Evolutionary conservation across 1,140 invertebrate species (phyloP), one percentile per base, ranked within the genome.

Genomic region (Rhyacophila brunnea): DNA sequence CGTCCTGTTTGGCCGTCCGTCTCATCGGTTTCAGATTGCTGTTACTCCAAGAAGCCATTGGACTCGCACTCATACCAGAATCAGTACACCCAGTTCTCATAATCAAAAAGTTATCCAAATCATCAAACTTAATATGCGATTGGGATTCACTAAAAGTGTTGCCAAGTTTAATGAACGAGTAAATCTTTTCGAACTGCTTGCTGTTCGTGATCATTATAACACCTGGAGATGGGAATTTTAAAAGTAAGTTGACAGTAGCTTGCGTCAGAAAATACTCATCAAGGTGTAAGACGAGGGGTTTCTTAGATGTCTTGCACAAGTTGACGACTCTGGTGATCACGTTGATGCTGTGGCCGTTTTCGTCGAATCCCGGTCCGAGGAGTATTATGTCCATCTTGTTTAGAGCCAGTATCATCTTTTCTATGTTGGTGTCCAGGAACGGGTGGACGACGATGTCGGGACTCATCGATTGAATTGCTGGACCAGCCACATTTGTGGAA

Each of bases 381-480:
- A 93, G 76, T 6, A 93, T 66, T 0, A 85, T 77, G 67, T 93
- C 87, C 23, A 91, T 70, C 40, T 81, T 75, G 38, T 81, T 77
- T 46, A 90, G 80, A 36, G 78, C 71, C 10, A 77, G 72, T 1
- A 81, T 58, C 14, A 57, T 7, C 7, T 34, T 47, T 1, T 80
- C 80, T 68, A 82, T 74, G 1, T 75, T 66, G 18, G 68, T 67
- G 20, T 78, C 85, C 61, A 81, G 83, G 68, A 86, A 67, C 2
- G 91, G 91, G 70, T 90, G 85, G 6, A 94, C 90, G 66, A 93
- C 92, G 1, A 92, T 74, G 65, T 94, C 91, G 11, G 91, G 91
- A 68, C 85, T 89, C 67, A 88, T 91, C 6, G 82, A 81, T 67
- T 93, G 93, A 48, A 94, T 88, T 0, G 87, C 83, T 6, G 74